These are phyloP conservation scores for Triplophysa tibetana DNA, from an alignment of 2,113 vertebrate species.

Conservation along the genomic window DNA sequence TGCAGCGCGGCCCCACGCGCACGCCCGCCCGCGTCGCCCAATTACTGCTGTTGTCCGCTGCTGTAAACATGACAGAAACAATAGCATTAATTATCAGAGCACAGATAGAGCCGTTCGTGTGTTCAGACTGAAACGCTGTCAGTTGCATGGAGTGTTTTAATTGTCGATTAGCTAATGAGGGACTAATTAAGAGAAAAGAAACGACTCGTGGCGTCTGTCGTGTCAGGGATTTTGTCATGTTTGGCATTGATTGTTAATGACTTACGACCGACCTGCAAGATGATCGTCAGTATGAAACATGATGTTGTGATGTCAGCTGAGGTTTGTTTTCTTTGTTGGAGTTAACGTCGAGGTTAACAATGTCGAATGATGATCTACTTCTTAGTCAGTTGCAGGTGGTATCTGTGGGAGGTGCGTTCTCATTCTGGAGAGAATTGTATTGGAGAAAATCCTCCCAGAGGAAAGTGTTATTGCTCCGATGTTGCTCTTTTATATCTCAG, in stretches of 20 bases:
- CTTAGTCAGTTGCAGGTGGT: no score
- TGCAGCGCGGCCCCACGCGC: background rate
- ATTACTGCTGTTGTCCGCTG: conserved; percentile 34
- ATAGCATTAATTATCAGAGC: conserved; percentile 42
- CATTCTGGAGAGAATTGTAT: no score
- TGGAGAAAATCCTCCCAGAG: no score
- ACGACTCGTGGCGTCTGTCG: conserved; percentile 32
- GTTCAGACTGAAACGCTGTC: conserved; percentile 20
- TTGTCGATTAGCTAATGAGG: conserved; percentile 54
- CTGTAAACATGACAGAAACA: conserved; percentile 49
- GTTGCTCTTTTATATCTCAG: no score
- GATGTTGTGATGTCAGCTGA: background rate
- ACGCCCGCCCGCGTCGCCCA: conserved; percentile 25
- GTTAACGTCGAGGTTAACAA: background rate
- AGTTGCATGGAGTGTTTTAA: conserved; percentile 28
- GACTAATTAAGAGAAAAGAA: conserved; percentile 47
- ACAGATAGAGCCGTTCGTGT: conserved; percentile 36
- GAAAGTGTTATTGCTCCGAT: no score
- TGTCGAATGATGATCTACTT: no score
- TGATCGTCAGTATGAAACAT: background rate
- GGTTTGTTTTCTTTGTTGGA: background rate
- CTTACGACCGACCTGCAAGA: background rate
- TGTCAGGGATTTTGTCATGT: conserved; percentile 10
- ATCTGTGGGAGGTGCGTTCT: no score
- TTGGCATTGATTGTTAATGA: conserved; percentile 1